Conservation (phyloP, 2,888 invertebrate species). For the Ashinkailepas kermadecensis region DNA sequence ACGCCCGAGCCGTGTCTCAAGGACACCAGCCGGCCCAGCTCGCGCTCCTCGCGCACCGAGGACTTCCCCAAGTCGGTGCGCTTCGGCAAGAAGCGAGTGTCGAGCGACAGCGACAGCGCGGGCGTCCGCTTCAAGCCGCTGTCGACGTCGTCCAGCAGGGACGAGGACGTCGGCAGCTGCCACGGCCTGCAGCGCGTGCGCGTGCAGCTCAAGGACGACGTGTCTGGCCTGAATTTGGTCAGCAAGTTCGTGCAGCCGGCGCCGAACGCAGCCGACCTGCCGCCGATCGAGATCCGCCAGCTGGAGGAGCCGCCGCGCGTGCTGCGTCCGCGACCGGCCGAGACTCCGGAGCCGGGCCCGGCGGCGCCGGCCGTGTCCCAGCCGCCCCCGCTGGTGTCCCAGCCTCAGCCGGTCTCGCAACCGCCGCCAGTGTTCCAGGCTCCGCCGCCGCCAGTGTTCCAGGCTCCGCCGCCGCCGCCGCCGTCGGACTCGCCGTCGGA, state of each 20-base stretch:
- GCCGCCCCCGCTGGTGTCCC: slow-evolving; percentile 31
- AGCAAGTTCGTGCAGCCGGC: slow-evolving; percentile 4
- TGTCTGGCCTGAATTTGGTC: background rate
- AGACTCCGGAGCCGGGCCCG: background rate
- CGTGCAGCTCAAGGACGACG: slow-evolving; percentile 1
- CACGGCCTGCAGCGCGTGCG: slow-evolving; percentile 9
- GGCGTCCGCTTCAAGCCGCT: slow-evolving; percentile 18
- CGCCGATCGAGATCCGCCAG: slow-evolving; percentile 15
- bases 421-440: too few species aligned
- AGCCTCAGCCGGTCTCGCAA: too few species aligned
- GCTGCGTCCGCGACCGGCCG: background rate
- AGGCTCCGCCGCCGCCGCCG: background rate
- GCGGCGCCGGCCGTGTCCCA: slow-evolving; percentile 32
- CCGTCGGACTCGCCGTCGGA: background rate
- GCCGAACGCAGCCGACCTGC: background rate
- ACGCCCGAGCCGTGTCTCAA: background rate
- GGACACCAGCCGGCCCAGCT: slow-evolving; percentile 11
- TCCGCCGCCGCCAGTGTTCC: background rate
- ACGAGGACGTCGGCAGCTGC: slow-evolving; percentile 14
- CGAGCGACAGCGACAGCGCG: background rate
- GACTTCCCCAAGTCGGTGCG: slow-evolving; percentile 19
- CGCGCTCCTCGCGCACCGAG: background rate
- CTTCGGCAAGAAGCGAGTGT: slow-evolving; percentile 13
- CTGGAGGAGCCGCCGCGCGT: slow-evolving; percentile 20
- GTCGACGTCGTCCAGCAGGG: slow-evolving; percentile 1